These are phyloP conservation scores for Mesocentrotus franciscanus DNA, from an alignment of 53 echinoderm and acorn worm species.

Conservation along the genomic window DNA sequence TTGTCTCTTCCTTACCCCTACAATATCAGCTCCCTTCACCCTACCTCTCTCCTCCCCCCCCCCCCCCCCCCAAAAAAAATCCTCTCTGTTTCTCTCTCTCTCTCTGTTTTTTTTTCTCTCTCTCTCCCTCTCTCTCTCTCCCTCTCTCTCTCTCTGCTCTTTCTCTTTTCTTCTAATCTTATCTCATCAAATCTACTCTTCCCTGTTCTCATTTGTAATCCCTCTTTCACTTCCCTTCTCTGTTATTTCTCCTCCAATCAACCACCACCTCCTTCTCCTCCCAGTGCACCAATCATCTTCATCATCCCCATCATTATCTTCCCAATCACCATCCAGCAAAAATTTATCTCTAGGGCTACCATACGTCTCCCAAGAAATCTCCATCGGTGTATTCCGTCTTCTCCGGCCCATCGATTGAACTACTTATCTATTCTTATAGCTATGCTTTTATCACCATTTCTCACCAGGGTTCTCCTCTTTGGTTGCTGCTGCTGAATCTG, in stretches of 20 bases:
- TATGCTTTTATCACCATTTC: constrained; percentile 43
- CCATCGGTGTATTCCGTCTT: constrained; percentile 17
- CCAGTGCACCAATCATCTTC: constrained; percentile 21
- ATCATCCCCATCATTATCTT: constrained; percentile 12
- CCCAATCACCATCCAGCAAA: neutral
- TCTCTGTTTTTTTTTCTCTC: neutral
- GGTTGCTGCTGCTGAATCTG: constrained; percentile 36
- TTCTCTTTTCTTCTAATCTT: neutral
- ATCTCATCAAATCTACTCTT: neutral
- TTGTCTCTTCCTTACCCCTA: neutral
- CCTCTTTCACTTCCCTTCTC: neutral
- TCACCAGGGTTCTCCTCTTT: constrained; percentile 3
- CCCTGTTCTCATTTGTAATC: neutral
- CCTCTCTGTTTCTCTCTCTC: neutral
- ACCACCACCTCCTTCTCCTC: neutral
- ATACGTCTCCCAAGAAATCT: neutral
- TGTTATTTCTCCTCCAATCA: too few species aligned
- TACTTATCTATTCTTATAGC: constrained; percentile 23
- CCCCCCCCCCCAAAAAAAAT: neutral
- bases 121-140: neutral
- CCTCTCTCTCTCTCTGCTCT: neutral
- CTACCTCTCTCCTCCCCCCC: neutral
- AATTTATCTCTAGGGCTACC: constrained; percentile 6
- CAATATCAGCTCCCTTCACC: neutral
- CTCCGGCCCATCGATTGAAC: constrained; percentile 24